Evolutionary conservation across 2,888 invertebrate species (phyloP).

Genomic region (Macrosoma leucophasiata): DNA sequence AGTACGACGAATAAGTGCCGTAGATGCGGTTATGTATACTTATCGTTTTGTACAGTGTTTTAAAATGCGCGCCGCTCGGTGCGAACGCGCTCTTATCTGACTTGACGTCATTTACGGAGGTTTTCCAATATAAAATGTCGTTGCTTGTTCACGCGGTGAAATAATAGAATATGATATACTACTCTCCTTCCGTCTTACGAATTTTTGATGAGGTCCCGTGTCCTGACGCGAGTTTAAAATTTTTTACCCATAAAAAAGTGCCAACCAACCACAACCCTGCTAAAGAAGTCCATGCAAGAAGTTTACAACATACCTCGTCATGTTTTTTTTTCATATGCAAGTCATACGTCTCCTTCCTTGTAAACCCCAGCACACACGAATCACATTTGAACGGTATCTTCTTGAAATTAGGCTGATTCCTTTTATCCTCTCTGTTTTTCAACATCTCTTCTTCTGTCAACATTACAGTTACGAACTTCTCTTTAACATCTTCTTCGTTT

Average conservation of each 20-base stretch:
- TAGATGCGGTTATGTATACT: too few relatives aligned
- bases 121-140: too few relatives aligned
- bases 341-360: slow-evolving; percentile 34
- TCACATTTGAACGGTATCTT: slow-evolving; percentile 52
- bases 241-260: not conserved
- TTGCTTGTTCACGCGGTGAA: too few relatives aligned
- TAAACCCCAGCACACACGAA: slow-evolving; percentile 49
- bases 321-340: slow-evolving; percentile 41
- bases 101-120: too few relatives aligned
- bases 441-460: slow-evolving; percentile 44
- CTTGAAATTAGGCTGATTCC: slow-evolving; percentile 47
- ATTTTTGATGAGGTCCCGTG: too few relatives aligned
- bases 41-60: too few relatives aligned
- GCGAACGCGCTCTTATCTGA: too few relatives aligned
- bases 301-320: slow-evolving; percentile 31
- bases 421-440: slow-evolving; percentile 41
- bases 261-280: not conserved
- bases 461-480: slow-evolving; percentile 35
- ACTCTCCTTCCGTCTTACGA: too few relatives aligned
- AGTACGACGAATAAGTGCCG: too few relatives aligned
- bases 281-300: not conserved
- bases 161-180: too few relatives aligned
- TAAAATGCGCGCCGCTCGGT: too few relatives aligned
- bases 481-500: slow-evolving; percentile 21
- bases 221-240: too few relatives aligned